These are phyloP conservation scores for Sebastes reedi DNA, from an alignment of 2,797 vertebrate species.

Conservation along the genomic window DNA sequence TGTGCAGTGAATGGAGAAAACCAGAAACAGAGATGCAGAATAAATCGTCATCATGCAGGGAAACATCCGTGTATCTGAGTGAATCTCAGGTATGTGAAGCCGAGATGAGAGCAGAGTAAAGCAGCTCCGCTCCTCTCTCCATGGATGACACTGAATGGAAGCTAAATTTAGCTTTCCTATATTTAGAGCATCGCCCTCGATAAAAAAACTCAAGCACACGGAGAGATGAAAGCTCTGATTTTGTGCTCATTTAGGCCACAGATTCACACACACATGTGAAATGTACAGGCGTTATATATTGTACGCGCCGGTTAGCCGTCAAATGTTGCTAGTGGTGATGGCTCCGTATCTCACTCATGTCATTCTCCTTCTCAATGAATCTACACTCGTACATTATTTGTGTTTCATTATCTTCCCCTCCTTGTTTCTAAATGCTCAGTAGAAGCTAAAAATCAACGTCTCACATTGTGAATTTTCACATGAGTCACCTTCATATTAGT, in stretches of 20 bases:
- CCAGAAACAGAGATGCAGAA: not conserved
- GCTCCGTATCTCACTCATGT: not conserved
- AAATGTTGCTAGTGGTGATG: not conserved
- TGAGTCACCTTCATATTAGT: not conserved
- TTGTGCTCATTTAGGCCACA: constrained; percentile 28
- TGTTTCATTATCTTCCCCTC: not conserved
- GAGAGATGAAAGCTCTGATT: constrained; percentile 33
- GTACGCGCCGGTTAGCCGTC: not conserved
- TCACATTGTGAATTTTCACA: not conserved
- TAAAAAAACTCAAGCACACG: constrained; percentile 1
- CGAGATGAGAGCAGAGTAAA: not conserved
- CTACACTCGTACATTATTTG: not conserved
- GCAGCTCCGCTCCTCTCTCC: not conserved
- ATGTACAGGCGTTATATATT: no score
- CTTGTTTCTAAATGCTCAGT: not conserved
- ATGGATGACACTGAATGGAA: not conserved
- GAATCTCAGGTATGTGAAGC: constrained; percentile 9
- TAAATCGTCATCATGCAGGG: not conserved
- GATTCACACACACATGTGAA: not conserved
- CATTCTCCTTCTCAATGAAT: not conserved
- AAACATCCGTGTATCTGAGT: not conserved
- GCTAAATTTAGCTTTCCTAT: constrained; percentile 58
- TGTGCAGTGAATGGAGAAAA: not conserved
- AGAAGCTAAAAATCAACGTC: not conserved
- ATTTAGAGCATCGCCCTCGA: constrained; percentile 55